A percentile compares a stretch with the other conserved stretches of the same genome.
Conservation (phyloP, 2,888 invertebrate species). For the Microdon myrmicae region DNA sequence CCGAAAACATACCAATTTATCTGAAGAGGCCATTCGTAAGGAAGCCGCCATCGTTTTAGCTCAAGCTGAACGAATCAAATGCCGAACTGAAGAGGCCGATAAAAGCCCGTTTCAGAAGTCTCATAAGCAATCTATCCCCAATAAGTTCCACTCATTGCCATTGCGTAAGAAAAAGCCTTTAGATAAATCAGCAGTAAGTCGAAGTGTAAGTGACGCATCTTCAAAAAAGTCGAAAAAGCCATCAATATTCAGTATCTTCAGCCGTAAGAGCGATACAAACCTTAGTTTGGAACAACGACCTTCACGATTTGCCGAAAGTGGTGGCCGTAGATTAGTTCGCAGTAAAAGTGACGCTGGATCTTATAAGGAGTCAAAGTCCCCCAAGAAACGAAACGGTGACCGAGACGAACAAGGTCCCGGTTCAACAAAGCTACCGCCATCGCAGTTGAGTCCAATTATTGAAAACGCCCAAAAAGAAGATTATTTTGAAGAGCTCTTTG, state of each 20-base stretch:
- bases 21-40: constrained; percentile 77
- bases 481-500: constrained; percentile 69
- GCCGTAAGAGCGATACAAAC: constrained; percentile 70
- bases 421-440: constrained; percentile 69
- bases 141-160: constrained; percentile 76
- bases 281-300: constrained; percentile 64
- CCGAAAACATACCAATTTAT: constrained; percentile 75
- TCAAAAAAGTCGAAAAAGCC: constrained; percentile 69
- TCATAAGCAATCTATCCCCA: constrained; percentile 56
- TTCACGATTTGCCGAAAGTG: constrained; percentile 69
- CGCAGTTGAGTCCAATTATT: constrained; percentile 82
- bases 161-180: constrained; percentile 70
- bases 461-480: constrained; percentile 79
- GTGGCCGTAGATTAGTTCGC: constrained; percentile 69
- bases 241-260: constrained; percentile 75
- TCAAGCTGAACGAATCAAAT: constrained; percentile 79
- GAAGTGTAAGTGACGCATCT: constrained; percentile 72
- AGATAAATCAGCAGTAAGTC: constrained; percentile 67
- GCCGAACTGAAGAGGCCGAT: constrained; percentile 70
- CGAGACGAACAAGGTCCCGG: constrained; percentile 67
- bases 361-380: constrained; percentile 55
- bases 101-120: constrained; percentile 61
- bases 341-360: constrained; percentile 75
- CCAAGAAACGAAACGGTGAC: constrained; percentile 68
- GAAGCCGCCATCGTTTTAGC: constrained; percentile 81